Evolutionary conservation across 1,140 invertebrate genomes (phyloP).

Genomic region (Neotoxoptera formosana): DNA sequence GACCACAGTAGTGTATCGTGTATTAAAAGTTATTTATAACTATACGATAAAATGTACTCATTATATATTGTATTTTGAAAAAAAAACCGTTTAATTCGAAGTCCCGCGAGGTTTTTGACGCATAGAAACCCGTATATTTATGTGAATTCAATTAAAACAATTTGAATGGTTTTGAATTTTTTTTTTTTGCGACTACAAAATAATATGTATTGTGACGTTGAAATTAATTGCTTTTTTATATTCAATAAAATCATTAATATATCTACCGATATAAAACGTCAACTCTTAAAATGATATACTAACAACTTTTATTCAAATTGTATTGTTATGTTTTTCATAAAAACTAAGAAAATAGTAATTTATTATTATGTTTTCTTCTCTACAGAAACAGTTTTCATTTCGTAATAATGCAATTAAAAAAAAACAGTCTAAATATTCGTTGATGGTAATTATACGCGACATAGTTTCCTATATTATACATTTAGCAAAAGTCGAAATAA

Average conservation of each 20-base stretch:
- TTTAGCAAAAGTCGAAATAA: not conserved
- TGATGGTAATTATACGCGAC: not conserved
- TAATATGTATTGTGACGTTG: not conserved
- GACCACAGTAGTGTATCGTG: not conserved
- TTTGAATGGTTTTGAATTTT: not conserved
- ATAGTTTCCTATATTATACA: not conserved
- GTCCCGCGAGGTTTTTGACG: not conserved
- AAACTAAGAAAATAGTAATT: not conserved
- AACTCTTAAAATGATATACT: not conserved
- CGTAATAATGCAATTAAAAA: not conserved
- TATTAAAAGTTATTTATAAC: not conserved
- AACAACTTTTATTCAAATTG: not conserved
- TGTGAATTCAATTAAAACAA: constrained; percentile 7
- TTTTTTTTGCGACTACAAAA: not conserved
- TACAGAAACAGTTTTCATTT: not conserved
- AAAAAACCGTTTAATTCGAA: not conserved
- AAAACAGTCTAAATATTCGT: not conserved
- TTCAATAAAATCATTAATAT: not conserved
- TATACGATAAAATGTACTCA: not conserved
- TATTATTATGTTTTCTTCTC: not conserved
- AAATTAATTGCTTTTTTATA: not conserved
- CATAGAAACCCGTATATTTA: not conserved
- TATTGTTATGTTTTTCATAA: not conserved
- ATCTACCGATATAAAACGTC: not conserved
- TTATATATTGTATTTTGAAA: not conserved